A percentile compares a stretch with the other conserved stretches of the same genome.
Conservation (phyloP, 2,888 invertebrate species). For the Halictus ligatus region DNA sequence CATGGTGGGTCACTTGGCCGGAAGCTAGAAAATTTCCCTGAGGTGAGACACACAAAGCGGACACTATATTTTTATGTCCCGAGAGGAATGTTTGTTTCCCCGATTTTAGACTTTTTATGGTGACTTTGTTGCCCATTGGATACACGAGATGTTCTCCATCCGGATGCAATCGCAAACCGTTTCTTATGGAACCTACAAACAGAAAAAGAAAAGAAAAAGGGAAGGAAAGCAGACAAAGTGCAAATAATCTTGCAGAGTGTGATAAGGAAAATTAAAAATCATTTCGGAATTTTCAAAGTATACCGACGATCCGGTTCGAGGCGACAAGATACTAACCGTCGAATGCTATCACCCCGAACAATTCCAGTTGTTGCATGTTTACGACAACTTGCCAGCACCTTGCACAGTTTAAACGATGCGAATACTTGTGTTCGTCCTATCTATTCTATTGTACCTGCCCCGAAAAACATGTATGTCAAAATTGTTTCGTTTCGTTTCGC, state of each 20-base stretch:
- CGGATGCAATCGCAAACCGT: conserved; percentile 90
- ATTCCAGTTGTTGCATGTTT: conserved; percentile 87
- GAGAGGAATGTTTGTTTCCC: conserved; percentile 91
- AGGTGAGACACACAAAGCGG: conserved; percentile 91
- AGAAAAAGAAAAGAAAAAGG: background rate
- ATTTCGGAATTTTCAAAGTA: background rate
- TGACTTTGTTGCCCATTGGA: conserved; percentile 92
- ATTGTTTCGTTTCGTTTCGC: background rate
- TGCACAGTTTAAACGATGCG: background rate
- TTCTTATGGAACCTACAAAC: conserved; percentile 78
- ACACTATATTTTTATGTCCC: conserved; percentile 92
- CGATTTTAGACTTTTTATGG: conserved; percentile 88
- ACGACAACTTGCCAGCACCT: conserved; percentile 49
- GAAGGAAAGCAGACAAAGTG: background rate
- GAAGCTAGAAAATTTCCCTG: conserved; percentile 93
- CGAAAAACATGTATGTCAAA: background rate
- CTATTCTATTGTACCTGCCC: background rate
- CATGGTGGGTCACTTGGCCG: conserved; percentile 95
- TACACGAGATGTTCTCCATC: conserved; percentile 90
- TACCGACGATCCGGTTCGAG: background rate
- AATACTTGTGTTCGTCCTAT: background rate
- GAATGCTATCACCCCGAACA: conserved; percentile 91
- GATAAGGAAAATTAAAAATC: background rate
- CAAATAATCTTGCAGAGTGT: background rate
- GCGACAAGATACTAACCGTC: conserved; percentile 87